Evolutionary conservation across 2,888 invertebrate genomes (phyloP).

Genomic region (Dione vanillae): DNA sequence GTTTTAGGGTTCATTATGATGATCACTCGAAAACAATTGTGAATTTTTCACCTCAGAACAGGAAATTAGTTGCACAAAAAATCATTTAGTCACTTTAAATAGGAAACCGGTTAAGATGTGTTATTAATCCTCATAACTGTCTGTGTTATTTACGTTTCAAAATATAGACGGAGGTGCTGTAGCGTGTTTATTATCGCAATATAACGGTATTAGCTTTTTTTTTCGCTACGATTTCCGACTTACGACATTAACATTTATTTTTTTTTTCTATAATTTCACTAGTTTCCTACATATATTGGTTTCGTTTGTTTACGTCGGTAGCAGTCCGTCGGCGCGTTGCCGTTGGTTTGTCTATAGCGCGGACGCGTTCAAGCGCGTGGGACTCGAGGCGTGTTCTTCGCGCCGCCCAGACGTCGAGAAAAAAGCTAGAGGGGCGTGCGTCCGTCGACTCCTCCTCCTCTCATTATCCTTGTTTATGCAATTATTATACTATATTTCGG

Average conservation of each 20-base stretch:
- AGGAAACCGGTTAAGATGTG: slow-evolving; percentile 39
- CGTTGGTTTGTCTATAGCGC: slow-evolving; percentile 70
- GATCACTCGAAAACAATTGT: slow-evolving; percentile 45
- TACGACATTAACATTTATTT: neutral
- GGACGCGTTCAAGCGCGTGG: slow-evolving; percentile 76
- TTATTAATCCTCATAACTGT: neutral
- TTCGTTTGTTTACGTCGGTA: slow-evolving; percentile 64
- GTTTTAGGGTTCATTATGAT: slow-evolving; percentile 72
- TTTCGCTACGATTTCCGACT: neutral
- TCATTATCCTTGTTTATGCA: slow-evolving; percentile 81
- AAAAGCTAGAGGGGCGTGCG: slow-evolving; percentile 79
- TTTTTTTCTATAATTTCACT: slow-evolving; percentile 11
- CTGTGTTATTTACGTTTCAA: slow-evolving; percentile 6
- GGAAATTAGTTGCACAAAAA: slow-evolving; percentile 25
- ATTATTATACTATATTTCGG: slow-evolving; percentile 76
- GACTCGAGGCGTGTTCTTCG: slow-evolving; percentile 75
- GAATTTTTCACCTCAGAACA: slow-evolving; percentile 51
- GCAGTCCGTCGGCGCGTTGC: slow-evolving; percentile 65
- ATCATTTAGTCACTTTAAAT: slow-evolving; percentile 25
- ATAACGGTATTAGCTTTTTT: neutral
- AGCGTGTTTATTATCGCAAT: too few species aligned
- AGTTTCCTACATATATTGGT: slow-evolving; percentile 10
- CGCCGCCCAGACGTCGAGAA: slow-evolving; percentile 78
- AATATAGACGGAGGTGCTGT: neutral
- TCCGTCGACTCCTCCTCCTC: slow-evolving; percentile 76